phyloP scores from a whole-genome alignment of 2,888 invertebrate species.

The Pteria penguin region DNA sequence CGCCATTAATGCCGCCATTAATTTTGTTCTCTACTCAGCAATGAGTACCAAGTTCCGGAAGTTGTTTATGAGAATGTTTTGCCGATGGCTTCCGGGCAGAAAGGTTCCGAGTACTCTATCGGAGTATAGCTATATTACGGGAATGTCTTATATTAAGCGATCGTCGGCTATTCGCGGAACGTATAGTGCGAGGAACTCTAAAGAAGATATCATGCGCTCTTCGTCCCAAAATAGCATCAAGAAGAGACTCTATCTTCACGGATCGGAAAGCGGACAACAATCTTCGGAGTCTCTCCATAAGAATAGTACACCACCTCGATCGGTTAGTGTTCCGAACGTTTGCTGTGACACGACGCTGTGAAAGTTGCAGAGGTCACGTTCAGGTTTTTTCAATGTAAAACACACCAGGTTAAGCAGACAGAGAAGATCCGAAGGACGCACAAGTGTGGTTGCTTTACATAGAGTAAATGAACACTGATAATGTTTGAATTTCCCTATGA shows the following conservation, averaged over 20 bases:
- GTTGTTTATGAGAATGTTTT: constrained; percentile 80
- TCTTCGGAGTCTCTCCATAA: background rate
- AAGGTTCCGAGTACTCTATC: background rate
- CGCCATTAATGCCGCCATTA: constrained; percentile 87
- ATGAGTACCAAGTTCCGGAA: constrained; percentile 88
- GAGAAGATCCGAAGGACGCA: too few species aligned
- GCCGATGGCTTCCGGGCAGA: constrained; percentile 27
- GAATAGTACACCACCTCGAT: background rate
- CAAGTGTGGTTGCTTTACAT: too few species aligned
- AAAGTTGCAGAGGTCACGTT: too few species aligned
- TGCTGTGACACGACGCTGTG: background rate
- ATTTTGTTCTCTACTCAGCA: constrained; percentile 89
- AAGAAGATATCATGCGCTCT: background rate
- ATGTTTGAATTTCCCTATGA: too few species aligned
- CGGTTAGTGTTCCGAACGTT: background rate
- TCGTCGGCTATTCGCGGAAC: background rate
- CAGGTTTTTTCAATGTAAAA: too few species aligned
- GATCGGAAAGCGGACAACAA: background rate
- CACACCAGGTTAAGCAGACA: too few species aligned
- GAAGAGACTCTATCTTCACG: background rate
- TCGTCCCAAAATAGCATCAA: background rate
- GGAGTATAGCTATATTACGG: background rate
- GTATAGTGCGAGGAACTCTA: background rate
- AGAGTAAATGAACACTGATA: too few species aligned
- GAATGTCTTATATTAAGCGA: background rate